Evolutionary conservation across 2,797 vertebrate genomes (phyloP), one percentile per base, ranked within the genome.

Genomic region (Molossus molossus): DNA sequence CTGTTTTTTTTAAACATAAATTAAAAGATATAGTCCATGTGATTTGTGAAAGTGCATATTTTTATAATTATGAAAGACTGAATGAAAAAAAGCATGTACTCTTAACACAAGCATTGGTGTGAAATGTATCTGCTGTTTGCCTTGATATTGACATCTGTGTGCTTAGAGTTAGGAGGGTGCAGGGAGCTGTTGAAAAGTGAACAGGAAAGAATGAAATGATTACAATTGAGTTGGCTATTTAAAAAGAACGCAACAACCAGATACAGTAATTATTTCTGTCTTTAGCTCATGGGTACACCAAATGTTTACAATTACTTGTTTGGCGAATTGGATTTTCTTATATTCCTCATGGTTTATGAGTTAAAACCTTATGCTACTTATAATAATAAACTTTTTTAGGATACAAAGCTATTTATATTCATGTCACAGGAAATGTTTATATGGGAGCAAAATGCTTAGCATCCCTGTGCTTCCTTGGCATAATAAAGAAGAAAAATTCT

Each of bases 331-430:
- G 95, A 86, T 98, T 97, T 98, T 98, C 97, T 98, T 97, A 98
- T 98, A 98, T 98, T 97, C 97, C 96, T 98, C 97, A 97, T 98
- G 97, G 97, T 98, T 98, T 97, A 98, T 98, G 98, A 98, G 98
- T 98, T 98, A 98, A 98, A 98, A 98, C 98, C 98, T 98, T 98
- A 98, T 98, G 98, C 93, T 98, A 98, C 97, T 97, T 98, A 98
- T 98, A 98, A 96, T 98, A 98, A 98, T 98, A 97, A 98, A 98
- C 97, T 98, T 98, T 98, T 98, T 97, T 96, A 98, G 98, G 98
- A 97, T 97, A 98, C 97, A 96, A 97, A 98, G 97, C 94, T 98
- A 98, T 98, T 97, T 97, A 98, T 98, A 98, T 98, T 98, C 97
- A 98, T 98, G 98, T 98, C 98, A 98, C 95, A 97, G 97, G 97